Conservation (phyloP, 2,888 invertebrate species). For the Alentia gelatinosa region DNA sequence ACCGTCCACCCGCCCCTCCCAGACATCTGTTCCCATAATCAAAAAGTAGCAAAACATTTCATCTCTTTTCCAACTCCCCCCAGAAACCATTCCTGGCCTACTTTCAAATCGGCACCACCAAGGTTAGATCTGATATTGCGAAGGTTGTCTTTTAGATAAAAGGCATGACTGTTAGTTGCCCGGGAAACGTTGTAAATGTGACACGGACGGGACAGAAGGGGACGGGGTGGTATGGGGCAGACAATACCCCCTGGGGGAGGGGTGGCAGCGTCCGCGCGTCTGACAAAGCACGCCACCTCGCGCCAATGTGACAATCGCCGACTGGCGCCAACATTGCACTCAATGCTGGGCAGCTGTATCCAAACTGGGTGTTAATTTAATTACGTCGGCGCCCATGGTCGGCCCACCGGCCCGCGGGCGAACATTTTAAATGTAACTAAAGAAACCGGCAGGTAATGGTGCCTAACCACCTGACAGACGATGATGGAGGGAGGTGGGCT, state of each 20-base stretch:
- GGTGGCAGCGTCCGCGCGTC: background rate
- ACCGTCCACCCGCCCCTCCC: background rate
- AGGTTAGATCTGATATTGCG: constrained; percentile 15
- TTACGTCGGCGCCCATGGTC: background rate
- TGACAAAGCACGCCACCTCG: background rate
- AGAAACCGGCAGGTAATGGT: background rate
- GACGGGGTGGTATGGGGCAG: background rate
- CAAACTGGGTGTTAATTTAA: constrained; percentile 10
- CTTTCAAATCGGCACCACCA: too few relatives aligned
- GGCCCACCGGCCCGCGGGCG: background rate
- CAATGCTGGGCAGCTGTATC: constrained; percentile 16
- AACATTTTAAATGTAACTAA: background rate
- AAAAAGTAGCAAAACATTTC: background rate
- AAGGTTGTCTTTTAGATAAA: background rate
- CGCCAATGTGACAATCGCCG: background rate
- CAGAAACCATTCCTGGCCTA: too few relatives aligned
- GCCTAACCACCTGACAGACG: background rate
- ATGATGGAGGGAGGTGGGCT: background rate
- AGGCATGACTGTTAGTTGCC: background rate
- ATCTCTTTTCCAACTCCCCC: background rate
- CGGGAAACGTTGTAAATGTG: background rate
- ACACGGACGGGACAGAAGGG: background rate
- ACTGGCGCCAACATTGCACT: background rate
- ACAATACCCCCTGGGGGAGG: background rate
- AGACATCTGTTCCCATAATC: constrained; percentile 3